Percentiles rank a stretch among this genome's conserved stretches.
These are phyloP conservation scores for Gasterosteus nipponicus DNA, from an alignment of 2,113 vertebrate genomes.

Conservation along the genomic window DNA sequence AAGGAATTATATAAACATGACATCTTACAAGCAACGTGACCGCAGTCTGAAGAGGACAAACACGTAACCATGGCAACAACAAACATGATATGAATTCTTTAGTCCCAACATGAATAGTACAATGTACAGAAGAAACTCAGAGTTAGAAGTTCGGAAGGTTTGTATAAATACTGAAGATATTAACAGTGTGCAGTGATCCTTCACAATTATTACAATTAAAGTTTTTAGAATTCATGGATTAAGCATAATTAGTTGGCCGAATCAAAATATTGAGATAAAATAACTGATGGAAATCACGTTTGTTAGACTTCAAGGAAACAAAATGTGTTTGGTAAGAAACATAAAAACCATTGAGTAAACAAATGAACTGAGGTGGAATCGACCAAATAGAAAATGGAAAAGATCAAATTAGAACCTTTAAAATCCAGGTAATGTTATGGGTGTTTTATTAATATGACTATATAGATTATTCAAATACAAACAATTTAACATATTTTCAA, in stretches of 20 bases:
- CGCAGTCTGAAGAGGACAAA: background rate
- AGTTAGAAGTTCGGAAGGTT: background rate
- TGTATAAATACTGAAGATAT: background rate
- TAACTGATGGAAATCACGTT: no score
- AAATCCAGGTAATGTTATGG: no score
- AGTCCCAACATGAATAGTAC: background rate
- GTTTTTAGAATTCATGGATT: background rate
- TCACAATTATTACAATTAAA: background rate
- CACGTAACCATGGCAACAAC: no score
- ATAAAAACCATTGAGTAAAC: background rate
- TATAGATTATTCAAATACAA: background rate
- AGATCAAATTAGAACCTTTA: no score
- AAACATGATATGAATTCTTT: conserved; percentile 15
- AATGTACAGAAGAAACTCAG: background rate
- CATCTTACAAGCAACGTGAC: background rate
- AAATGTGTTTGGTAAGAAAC: no score
- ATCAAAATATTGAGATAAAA: no score
- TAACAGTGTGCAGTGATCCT: background rate
- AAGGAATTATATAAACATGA: background rate
- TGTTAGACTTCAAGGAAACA: no score
- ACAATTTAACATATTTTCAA: no score
- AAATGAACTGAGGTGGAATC: background rate
- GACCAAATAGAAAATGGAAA: no score
- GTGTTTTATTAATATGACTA: background rate
- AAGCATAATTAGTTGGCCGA: no score